Percentiles rank a stretch among this genome's conserved stretches.
These are phyloP conservation scores for Chymomyza procnemis DNA, from an alignment of 2,888 invertebrate species.

Conservation along the genomic window DNA sequence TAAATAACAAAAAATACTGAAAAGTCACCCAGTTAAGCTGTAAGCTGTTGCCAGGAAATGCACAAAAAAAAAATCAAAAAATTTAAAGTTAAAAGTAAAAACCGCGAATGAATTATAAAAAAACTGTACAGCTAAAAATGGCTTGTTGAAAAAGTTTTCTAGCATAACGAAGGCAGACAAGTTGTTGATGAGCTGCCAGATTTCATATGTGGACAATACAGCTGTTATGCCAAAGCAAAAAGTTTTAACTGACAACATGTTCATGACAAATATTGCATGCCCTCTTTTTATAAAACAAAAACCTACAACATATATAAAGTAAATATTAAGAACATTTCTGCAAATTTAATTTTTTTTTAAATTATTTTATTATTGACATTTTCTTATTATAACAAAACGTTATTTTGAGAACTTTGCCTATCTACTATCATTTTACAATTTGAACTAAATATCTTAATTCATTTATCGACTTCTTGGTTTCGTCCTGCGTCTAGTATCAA, in stretches of 20 bases:
- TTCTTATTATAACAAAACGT: too few species aligned
- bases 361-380: too few species aligned
- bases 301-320: too few species aligned
- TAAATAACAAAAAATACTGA: background rate
- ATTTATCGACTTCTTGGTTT: too few species aligned
- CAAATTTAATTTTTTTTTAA: too few species aligned
- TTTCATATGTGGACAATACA: background rate
- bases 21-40: background rate
- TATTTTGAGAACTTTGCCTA: too few species aligned
- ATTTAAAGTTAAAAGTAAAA: slow-evolving; percentile 64
- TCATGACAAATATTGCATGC: background rate
- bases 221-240: background rate
- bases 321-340: too few species aligned
- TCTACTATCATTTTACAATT: too few species aligned
- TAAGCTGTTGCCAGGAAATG: slow-evolving; percentile 15
- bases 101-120: slow-evolving; percentile 43
- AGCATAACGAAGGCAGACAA: slow-evolving; percentile 50
- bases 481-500: too few species aligned
- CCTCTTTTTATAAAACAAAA: background rate
- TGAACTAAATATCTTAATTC: too few species aligned
- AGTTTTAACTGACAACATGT: background rate
- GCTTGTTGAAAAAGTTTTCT: slow-evolving; percentile 43
- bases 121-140: slow-evolving; percentile 11
- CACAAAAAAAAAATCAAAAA: slow-evolving; percentile 47
- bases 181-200: slow-evolving; percentile 60